Conservation (phyloP, 2,888 invertebrate species). For the Bibio marci region DNA sequence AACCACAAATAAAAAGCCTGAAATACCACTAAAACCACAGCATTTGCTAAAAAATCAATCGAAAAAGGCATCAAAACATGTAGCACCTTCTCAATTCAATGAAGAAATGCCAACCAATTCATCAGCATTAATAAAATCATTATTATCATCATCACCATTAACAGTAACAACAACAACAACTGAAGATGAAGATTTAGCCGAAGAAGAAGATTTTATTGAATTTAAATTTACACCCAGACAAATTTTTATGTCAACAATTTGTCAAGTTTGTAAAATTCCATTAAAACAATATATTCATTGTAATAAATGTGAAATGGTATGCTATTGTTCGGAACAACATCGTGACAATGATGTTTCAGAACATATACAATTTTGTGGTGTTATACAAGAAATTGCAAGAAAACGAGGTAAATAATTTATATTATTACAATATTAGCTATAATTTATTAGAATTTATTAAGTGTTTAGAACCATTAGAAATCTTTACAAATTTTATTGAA, state of each 20-base stretch:
- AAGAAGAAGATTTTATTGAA: conserved; percentile 40
- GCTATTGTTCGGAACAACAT: conserved; percentile 45
- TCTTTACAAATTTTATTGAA: background rate
- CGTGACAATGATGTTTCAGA: conserved; percentile 36
- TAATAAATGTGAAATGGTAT: conserved; percentile 39
- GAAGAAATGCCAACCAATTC: no score
- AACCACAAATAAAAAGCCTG: conserved; percentile 1
- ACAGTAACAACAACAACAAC: background rate
- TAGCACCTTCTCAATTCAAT: no score
- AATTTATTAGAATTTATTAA: no score
- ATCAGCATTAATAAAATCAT: background rate
- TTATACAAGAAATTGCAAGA: conserved; percentile 38
- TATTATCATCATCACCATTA: conserved; percentile 1
- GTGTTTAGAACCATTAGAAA: no score
- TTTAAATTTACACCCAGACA: conserved; percentile 47
- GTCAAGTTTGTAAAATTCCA: conserved; percentile 34
- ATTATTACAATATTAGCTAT: background rate
- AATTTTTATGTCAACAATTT: conserved; percentile 41
- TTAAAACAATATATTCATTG: conserved; percentile 23
- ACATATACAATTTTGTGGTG: conserved; percentile 43
- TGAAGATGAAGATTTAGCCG: conserved; percentile 18
- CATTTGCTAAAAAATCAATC: background rate
- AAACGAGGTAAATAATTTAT: conserved; percentile 31
- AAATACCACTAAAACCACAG: conserved; percentile 5
- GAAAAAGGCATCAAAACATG: background rate